Percentiles rank a stretch among this genome's conserved stretches.
Evolutionary conservation across 2,888 invertebrate species (phyloP).

Genomic region (Melanotus villosus): DNA sequence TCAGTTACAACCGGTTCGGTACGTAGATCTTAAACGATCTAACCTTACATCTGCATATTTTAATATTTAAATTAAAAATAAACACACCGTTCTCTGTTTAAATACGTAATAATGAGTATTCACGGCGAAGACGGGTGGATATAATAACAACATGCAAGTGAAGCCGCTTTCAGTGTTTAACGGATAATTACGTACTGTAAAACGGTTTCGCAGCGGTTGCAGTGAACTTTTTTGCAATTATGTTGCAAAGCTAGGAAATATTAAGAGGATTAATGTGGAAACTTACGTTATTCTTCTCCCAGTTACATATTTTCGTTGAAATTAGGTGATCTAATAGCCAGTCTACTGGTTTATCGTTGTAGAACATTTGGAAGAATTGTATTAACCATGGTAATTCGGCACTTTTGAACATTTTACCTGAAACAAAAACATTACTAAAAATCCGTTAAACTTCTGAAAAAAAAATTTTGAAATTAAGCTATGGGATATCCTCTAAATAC

Average conservation of each 20-base stretch:
- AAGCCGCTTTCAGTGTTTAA: constrained; percentile 7
- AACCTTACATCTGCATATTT: constrained; percentile 25
- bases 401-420: constrained; percentile 91
- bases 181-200: constrained; percentile 12
- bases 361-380: constrained; percentile 95
- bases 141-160: constrained; percentile 6
- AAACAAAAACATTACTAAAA: constrained; percentile 56
- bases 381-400: constrained; percentile 88
- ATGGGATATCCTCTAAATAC: too few relatives aligned
- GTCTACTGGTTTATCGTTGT: constrained; percentile 96
- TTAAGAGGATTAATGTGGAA: not conserved
- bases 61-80: constrained; percentile 26
- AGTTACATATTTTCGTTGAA: constrained; percentile 90
- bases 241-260: not conserved
- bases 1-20: not conserved
- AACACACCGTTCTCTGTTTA: not conserved
- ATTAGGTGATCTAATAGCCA: constrained; percentile 95
- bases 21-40: too few relatives aligned
- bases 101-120: constrained; percentile 3
- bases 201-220: not conserved
- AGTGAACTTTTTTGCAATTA: not conserved
- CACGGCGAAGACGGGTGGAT: not conserved
- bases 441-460: too few relatives aligned
- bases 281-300: constrained; percentile 82
- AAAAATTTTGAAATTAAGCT: too few relatives aligned